Base-by-base conservation (phyloP, 2,888 invertebrate species). In the Hydroisotoma schaefferi region DNA sequence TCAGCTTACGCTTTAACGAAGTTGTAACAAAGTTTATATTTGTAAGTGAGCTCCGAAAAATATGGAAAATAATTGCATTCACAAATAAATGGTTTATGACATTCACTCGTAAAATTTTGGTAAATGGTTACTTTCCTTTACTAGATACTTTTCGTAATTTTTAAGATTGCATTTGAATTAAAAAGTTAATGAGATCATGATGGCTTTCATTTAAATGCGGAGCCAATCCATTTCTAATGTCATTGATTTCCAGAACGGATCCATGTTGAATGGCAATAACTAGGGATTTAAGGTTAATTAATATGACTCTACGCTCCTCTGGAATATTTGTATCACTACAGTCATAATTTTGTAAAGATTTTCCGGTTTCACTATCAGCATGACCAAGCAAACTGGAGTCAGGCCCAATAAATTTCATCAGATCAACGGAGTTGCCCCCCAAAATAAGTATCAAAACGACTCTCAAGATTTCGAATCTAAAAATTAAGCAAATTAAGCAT, bases 391-490 rank as follows among this genome's bases (percentile, higher is more conserved):
- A 4, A 20, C 22, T 15, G 22, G 54, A 28, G 4, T 69, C 68
- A 1, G 69, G 69, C 67, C 67, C 67, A 52, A 72, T 67, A 47
- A 64, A 72, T 20, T 61, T 58, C 1, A 69, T 55, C n/a, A 72
- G 29, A 43, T 72, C 70, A 15, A 60, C 61, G 2, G 69, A 57
- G 27, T 68, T 67, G 2, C 60, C 61, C 12, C 68, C 69, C 18
- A 70, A 29, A 6, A 72, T 59, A 29, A 72, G 62, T 8, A 69
- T 48, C 2, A 72, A 53, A 47, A 70, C 68, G 6, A 72, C 70
- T 44, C 70, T 38, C 27, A 57, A 60, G 1, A 68, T 61, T 61
- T 72, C 70, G 1, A 57, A 52, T 33, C 52, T 52, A 20, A 0
- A 60, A 52, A 37, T n/a, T 49, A 43, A 10, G 18, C 12, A 15